These are phyloP conservation scores for Delphinapterus leucas DNA, from an alignment of 2,113 vertebrate species.

Conservation along the genomic window DNA sequence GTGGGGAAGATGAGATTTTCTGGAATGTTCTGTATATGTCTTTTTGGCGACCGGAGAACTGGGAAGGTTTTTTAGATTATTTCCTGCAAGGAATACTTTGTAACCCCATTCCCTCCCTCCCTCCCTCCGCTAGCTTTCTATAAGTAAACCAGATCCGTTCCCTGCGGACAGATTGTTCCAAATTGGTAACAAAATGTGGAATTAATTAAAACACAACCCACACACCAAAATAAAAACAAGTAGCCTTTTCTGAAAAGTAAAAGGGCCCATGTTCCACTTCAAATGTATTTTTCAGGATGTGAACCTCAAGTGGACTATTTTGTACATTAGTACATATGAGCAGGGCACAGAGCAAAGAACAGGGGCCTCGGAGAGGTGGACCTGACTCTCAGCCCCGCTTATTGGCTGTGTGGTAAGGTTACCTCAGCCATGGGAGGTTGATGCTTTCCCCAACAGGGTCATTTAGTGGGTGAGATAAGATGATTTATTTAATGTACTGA, in stretches of 20 bases:
- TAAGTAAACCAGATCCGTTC: slow-evolving; percentile 65
- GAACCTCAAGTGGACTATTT: neutral
- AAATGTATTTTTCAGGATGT: slow-evolving; percentile 1
- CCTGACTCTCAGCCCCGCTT: neutral
- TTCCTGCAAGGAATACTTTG: slow-evolving; percentile 55
- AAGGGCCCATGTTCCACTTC: slow-evolving; percentile 33
- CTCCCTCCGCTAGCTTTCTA: slow-evolving; percentile 46
- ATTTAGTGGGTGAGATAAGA: neutral
- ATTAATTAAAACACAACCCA: slow-evolving; percentile 71
- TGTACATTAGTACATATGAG: neutral
- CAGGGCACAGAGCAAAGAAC: neutral
- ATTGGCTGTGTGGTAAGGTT: neutral
- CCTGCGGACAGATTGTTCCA: slow-evolving; percentile 67
- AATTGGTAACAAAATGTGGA: slow-evolving; percentile 69
- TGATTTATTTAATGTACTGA: neutral
- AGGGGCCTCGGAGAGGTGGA: rapidly evolving
- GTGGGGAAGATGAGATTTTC: slow-evolving; percentile 35
- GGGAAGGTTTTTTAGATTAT: slow-evolving; percentile 39
- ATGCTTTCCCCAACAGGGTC: neutral
- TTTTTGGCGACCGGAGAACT: slow-evolving; percentile 18
- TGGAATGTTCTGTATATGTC: slow-evolving; percentile 37
- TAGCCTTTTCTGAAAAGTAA: slow-evolving; percentile 59
- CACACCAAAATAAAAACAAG: slow-evolving; percentile 67
- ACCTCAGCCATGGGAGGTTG: neutral
- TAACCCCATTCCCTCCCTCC: slow-evolving; percentile 29